A percentile compares a stretch with the other conserved stretches of the same genome.
Conservation (phyloP, 1,140 invertebrate genomes). For the Zaprionus davidi region DNA sequence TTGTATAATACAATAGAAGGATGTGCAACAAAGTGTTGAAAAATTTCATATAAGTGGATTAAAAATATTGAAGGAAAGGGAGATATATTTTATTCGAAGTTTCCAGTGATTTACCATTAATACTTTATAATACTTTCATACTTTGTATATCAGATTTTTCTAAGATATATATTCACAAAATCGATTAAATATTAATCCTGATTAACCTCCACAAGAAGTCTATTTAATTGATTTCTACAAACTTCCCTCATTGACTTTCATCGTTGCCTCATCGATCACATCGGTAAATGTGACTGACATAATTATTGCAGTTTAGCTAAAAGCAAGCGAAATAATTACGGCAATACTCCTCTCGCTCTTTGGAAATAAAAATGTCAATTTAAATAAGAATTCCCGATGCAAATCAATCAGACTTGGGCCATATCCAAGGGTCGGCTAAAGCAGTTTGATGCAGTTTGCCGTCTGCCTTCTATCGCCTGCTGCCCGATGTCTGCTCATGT, state of each 20-base stretch:
- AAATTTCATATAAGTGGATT: neutral
- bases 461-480: conserved; percentile 29
- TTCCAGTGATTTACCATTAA: too few species aligned
- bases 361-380: conserved; percentile 68
- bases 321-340: conserved; percentile 21
- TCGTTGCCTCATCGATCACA: conserved; percentile 60
- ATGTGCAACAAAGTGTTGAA: neutral
- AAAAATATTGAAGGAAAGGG: neutral
- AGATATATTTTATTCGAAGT: neutral
- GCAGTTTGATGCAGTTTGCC: conserved; percentile 73
- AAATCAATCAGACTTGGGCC: conserved; percentile 79
- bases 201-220: neutral
- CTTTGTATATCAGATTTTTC: too few species aligned
- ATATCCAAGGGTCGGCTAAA: conserved; percentile 13
- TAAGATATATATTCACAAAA: too few species aligned
- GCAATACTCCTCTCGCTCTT: neutral
- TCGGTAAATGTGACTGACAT: conserved; percentile 58
- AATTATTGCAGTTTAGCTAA: conserved; percentile 64
- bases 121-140: too few species aligned
- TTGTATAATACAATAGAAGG: neutral
- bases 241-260: neutral
- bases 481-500: conserved; percentile 14
- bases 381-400: conserved; percentile 68
- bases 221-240: neutral
- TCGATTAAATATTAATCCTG: neutral